Evolutionary conservation across 2,888 invertebrate species (phyloP).

Genomic region (Xanthia togata): DNA sequence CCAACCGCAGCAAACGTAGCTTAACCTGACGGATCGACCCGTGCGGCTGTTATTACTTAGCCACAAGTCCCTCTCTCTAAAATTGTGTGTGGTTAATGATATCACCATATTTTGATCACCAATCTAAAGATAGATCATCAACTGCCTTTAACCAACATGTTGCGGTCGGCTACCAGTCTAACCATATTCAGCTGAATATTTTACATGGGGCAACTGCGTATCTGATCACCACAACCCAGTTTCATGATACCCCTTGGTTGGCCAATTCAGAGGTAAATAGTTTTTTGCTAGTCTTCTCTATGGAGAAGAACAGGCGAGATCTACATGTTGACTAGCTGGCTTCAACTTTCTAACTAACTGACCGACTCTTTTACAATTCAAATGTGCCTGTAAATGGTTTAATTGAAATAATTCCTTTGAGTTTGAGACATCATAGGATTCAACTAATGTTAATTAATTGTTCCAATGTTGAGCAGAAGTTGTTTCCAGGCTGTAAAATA

Average conservation of each 20-base stretch:
- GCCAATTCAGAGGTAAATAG: neutral
- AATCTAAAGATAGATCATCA: neutral
- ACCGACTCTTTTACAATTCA: neutral
- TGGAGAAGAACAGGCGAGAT: too few relatives aligned
- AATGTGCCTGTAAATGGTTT: neutral
- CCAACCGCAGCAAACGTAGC: too few relatives aligned
- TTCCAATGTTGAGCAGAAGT: slow-evolving; percentile 1
- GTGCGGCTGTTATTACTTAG: too few relatives aligned
- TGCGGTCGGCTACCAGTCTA: neutral
- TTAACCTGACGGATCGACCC: too few relatives aligned
- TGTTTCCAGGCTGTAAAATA: slow-evolving; percentile 36
- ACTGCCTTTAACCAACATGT: neutral
- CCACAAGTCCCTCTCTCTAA: too few relatives aligned
- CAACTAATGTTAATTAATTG: neutral
- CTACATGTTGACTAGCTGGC: neutral
- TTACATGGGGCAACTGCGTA: neutral
- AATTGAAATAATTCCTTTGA: neutral
- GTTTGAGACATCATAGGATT: neutral
- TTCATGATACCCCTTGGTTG: neutral
- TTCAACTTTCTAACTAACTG: neutral
- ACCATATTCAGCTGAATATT: neutral
- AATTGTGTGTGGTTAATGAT: neutral
- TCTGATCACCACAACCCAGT: neutral
- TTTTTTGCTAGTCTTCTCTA: neutral
- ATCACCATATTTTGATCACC: slow-evolving; percentile 9